A percentile compares a stretch with the other conserved stretches of the same genome.
Conservation (phyloP, 2,113 vertebrate species). For the Leptocoma aspasia region DNA sequence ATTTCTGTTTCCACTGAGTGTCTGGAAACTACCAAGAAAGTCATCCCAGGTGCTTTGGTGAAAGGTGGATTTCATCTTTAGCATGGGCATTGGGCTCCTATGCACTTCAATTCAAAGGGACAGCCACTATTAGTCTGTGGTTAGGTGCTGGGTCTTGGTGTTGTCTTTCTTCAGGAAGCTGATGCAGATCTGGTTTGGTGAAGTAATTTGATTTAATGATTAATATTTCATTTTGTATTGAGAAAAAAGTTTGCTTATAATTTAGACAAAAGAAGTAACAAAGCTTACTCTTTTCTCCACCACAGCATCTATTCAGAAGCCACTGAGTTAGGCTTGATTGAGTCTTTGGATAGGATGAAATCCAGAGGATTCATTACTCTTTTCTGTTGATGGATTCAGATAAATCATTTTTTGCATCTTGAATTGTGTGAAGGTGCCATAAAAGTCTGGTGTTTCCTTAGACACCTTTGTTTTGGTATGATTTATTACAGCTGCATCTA, state of each 20-base stretch:
- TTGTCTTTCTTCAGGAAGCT: background rate
- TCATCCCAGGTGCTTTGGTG: background rate
- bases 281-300: background rate
- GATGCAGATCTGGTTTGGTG: background rate
- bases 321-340: background rate
- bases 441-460: background rate
- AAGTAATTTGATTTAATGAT: background rate
- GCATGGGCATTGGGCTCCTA: background rate
- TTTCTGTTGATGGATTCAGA: background rate
- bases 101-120: background rate
- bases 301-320: background rate
- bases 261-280: background rate
- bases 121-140: background rate
- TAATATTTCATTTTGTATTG: background rate
- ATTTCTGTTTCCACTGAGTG: background rate
- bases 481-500: background rate
- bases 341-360: background rate
- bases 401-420: background rate
- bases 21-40: background rate
- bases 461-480: background rate
- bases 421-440: background rate
- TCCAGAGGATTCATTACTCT: background rate
- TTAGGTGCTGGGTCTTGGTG: background rate
- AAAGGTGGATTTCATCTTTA: background rate
- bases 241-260: background rate